These are phyloP conservation scores for Mareca penelope DNA, from an alignment of 2,797 vertebrate genomes.

Conservation along the genomic window DNA sequence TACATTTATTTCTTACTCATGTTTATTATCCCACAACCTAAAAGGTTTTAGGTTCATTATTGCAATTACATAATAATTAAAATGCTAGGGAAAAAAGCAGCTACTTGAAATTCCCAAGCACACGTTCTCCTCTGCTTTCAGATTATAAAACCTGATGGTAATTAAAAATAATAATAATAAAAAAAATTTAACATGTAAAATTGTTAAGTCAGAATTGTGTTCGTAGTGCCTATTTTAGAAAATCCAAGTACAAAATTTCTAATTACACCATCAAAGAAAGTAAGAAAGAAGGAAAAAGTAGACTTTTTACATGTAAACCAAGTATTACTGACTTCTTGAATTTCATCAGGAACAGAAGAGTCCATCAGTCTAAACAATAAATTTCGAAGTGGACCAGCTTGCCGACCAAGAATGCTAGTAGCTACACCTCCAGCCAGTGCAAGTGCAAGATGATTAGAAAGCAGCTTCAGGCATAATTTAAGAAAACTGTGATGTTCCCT, in stretches of 20 bases:
- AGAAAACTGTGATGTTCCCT: slow-evolving; percentile 87
- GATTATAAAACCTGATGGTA: background rate
- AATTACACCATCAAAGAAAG: background rate
- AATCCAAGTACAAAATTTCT: background rate
- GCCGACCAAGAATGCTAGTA: slow-evolving; percentile 86
- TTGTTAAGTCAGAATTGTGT: fast-evolving
- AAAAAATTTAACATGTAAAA: background rate
- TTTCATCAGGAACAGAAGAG: slow-evolving; percentile 86
- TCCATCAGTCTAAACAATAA: slow-evolving; percentile 86
- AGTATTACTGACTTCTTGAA: slow-evolving; percentile 81
- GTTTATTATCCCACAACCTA: background rate
- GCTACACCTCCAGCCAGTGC: slow-evolving; percentile 86
- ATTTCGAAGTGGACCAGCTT: slow-evolving; percentile 85
- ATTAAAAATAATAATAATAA: too few relatives aligned
- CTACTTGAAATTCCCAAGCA: background rate
- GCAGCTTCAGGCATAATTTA: slow-evolving; percentile 84
- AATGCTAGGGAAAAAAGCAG: background rate
- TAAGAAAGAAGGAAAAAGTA: background rate
- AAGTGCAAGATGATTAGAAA: slow-evolving; percentile 86
- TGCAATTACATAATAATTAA: background rate
- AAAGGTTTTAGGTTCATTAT: background rate
- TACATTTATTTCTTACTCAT: background rate
- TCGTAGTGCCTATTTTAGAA: background rate
- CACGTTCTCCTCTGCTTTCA: background rate
- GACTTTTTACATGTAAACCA: background rate